phyloP scores from a whole-genome alignment of 2,113 vertebrate species.

The Sinocyclocheilus grahami region DNA sequence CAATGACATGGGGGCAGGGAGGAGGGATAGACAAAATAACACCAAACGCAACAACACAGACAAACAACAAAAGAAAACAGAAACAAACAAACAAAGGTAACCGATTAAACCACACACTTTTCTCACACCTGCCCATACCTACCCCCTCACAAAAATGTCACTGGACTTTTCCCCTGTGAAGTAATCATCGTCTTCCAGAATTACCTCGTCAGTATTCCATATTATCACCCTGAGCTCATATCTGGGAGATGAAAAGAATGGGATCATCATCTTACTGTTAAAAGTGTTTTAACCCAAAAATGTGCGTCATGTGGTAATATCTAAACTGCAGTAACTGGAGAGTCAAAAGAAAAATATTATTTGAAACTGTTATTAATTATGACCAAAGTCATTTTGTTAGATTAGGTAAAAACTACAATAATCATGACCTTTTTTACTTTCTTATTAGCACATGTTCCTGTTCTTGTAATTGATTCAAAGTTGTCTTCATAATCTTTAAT shows the following conservation, averaged over 20 bases:
- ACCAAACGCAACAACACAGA: conserved; percentile 52
- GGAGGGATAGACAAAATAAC: conserved; percentile 25
- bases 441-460: not conserved
- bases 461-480: not conserved
- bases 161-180: conserved; percentile 99
- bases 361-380: not conserved
- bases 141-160: conserved; percentile 98
- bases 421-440: not conserved
- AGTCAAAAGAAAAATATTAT: not conserved
- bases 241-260: conserved; percentile 75
- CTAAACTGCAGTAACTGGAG: not conserved
- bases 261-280: conserved; percentile 10
- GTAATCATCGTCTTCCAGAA: conserved; percentile 98
- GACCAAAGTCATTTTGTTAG: not conserved
- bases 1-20: conserved; percentile 60
- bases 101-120: conserved; percentile 71
- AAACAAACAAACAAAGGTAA: conserved; percentile 61
- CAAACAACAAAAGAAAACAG: conserved; percentile 39
- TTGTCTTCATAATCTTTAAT: not conserved
- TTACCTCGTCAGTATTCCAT: conserved; percentile 99
- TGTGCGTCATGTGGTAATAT: not conserved
- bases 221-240: conserved; percentile 98
- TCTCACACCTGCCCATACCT: conserved; percentile 75
- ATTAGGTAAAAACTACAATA: not conserved
- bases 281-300: not conserved